These are phyloP conservation scores for Aythya baeri DNA, from an alignment of 2,113 vertebrate species.

Conservation along the genomic window DNA sequence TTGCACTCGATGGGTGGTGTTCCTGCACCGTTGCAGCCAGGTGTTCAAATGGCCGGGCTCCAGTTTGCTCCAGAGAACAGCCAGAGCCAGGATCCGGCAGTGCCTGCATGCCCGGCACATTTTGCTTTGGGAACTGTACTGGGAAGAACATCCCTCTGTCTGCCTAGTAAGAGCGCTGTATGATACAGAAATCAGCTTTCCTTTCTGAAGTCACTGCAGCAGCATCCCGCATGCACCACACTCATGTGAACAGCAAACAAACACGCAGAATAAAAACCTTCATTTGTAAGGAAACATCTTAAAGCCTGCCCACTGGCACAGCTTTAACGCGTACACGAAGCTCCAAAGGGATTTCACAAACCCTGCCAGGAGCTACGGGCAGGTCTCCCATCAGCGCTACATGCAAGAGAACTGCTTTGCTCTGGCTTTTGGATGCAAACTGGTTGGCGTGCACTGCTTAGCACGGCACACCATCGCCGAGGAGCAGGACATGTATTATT, in stretches of 20 bases:
- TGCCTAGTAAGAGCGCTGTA: background rate
- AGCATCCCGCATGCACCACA: accelerated
- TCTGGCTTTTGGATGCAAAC: accelerated
- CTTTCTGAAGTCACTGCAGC: background rate
- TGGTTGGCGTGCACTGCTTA: background rate
- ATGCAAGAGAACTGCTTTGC: background rate
- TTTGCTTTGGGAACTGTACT: background rate
- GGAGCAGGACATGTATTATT: background rate
- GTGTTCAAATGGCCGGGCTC: accelerated
- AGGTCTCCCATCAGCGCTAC: background rate
- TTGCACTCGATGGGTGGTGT: background rate
- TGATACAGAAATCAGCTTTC: background rate
- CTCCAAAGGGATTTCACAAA: background rate
- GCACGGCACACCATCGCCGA: background rate
- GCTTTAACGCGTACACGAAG: accelerated
- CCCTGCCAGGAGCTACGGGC: background rate
- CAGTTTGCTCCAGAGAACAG: background rate
- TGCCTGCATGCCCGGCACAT: background rate
- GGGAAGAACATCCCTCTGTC: background rate
- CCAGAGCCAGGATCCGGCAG: background rate
- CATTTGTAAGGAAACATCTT: background rate
- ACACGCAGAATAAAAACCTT: background rate
- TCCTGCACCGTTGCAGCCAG: background rate
- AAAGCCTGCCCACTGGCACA: background rate
- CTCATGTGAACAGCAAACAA: background rate